These are phyloP conservation scores for Zootermopsis nevadensis DNA, from an alignment of 2,888 invertebrate species.

Conservation along the genomic window DNA sequence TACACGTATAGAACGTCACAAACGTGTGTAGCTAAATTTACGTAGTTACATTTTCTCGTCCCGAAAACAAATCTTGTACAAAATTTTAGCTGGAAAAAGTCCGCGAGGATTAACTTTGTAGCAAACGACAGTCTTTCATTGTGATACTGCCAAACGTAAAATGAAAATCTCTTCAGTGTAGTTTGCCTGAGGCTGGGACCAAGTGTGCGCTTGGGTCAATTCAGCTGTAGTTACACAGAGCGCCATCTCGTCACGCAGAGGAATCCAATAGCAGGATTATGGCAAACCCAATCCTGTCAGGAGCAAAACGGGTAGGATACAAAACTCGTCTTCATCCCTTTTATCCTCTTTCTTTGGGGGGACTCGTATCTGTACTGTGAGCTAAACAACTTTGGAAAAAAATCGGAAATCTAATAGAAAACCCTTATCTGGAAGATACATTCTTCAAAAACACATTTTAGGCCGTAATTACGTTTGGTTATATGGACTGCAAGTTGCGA, in stretches of 20 bases:
- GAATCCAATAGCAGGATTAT: slow-evolving; percentile 33
- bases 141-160: not conserved
- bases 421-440: not conserved
- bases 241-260: slow-evolving; percentile 6
- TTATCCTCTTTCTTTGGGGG: not conserved
- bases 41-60: too few relatives aligned
- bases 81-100: too few relatives aligned
- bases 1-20: too few relatives aligned
- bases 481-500: too few relatives aligned
- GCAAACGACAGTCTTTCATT: too few relatives aligned
- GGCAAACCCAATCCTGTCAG: slow-evolving; percentile 27
- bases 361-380: not conserved
- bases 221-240: not conserved
- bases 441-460: too few relatives aligned
- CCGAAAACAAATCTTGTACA: too few relatives aligned
- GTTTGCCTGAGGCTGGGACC: not conserved
- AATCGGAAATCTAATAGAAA: not conserved
- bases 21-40: too few relatives aligned
- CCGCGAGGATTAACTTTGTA: too few relatives aligned
- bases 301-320: slow-evolving; percentile 18
- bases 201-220: not conserved
- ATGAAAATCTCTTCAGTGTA: not conserved
- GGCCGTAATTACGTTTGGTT: too few relatives aligned
- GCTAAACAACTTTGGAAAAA: not conserved
- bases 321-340: not conserved